Evolutionary conservation across 2,113 vertebrate species (phyloP).

Genomic region (Lontra canadensis): DNA sequence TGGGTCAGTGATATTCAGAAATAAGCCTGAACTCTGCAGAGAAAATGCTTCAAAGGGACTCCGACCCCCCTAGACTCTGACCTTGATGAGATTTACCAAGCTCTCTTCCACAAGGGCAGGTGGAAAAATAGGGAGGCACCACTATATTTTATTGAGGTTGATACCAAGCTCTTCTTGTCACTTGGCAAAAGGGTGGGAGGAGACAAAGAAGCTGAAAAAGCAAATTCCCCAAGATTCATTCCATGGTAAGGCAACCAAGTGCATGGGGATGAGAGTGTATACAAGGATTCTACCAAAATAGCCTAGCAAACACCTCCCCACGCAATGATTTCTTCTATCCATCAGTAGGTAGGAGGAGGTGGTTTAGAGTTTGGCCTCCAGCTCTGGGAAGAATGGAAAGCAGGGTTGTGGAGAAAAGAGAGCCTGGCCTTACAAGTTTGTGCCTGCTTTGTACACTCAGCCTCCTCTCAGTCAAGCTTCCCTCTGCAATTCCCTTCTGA

Average conservation of each 20-base stretch:
- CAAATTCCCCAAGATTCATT: slow-evolving; percentile 21
- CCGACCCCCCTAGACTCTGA: not conserved
- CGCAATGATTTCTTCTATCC: not conserved
- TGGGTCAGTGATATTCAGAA: slow-evolving; percentile 59
- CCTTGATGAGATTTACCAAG: not conserved
- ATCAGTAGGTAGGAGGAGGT: not conserved
- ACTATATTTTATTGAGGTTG: not conserved
- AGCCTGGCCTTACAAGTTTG: slow-evolving; percentile 4
- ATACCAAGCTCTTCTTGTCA: not conserved
- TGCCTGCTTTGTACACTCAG: slow-evolving; percentile 14
- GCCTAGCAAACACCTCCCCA: not conserved
- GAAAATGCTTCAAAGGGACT: not conserved
- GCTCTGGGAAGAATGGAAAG: slow-evolving; percentile 37
- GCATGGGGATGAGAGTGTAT: not conserved
- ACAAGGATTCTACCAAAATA: not conserved
- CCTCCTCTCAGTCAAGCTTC: not conserved
- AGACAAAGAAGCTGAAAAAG: slow-evolving; percentile 22
- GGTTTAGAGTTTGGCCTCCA: not conserved
- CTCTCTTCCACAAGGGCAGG: not conserved
- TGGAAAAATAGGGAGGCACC: not conserved
- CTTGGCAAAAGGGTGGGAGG: not conserved
- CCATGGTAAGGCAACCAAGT: not conserved
- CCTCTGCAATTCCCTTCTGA: not conserved
- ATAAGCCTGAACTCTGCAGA: slow-evolving; percentile 35
- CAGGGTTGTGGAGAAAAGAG: not conserved